These are phyloP conservation scores for Embidobia sp. DNA, from an alignment of 2,888 invertebrate species.

Conservation along the genomic window DNA sequence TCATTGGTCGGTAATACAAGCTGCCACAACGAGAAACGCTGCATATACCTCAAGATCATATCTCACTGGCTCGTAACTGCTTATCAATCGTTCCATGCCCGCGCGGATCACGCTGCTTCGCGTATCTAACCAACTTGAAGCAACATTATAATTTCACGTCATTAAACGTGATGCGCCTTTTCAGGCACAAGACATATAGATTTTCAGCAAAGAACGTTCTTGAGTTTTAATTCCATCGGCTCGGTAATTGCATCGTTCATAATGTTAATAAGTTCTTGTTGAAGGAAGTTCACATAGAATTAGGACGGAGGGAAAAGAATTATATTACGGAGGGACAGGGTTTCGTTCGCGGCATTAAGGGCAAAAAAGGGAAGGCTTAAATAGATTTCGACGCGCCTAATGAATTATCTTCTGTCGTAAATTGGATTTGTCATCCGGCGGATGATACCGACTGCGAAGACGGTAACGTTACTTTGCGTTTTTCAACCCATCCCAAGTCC, in stretches of 20 bases:
- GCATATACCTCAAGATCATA: slow-evolving; percentile 27
- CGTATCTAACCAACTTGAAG: slow-evolving; percentile 13
- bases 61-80: slow-evolving; percentile 22
- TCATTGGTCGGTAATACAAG: too few species aligned
- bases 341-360: slow-evolving; percentile 7
- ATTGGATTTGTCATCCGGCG: too few species aligned
- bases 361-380: background rate
- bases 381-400: slow-evolving; percentile 4
- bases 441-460: too few species aligned
- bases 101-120: slow-evolving; percentile 15
- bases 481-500: too few species aligned
- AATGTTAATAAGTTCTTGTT: slow-evolving; percentile 26
- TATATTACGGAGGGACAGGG: slow-evolving; percentile 15
- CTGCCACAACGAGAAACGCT: too few species aligned
- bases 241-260: slow-evolving; percentile 29
- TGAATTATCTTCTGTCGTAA: too few species aligned
- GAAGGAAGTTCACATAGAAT: slow-evolving; percentile 5
- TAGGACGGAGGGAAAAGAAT: slow-evolving; percentile 12
- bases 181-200: slow-evolving; percentile 13
- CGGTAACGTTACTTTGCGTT: too few species aligned
- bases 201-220: slow-evolving; percentile 9
- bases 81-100: slow-evolving; percentile 39
- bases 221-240: slow-evolving; percentile 11
- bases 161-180: slow-evolving; percentile 23
- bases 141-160: slow-evolving; percentile 46